Base-by-base conservation (phyloP, 2,113 vertebrate genomes). In the Psammodynastes pulverulentus region DNA sequence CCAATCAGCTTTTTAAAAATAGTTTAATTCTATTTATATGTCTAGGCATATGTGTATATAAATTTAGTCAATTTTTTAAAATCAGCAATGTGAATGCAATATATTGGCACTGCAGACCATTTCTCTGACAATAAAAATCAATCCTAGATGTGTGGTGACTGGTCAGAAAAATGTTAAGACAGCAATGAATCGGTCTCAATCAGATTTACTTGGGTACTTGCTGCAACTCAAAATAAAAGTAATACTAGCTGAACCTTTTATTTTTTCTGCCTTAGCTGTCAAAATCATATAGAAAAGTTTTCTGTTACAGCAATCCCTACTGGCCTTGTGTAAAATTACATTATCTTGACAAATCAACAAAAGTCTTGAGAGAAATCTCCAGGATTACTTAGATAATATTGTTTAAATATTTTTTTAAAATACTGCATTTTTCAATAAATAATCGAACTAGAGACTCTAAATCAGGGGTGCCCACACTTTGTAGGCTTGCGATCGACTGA, bases 11-110 rank as follows among this genome's bases (percentile, higher is more conserved):
- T 72, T 88, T 89, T 58, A 56, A 3, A 87, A 72, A 72, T 84
- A 91, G 93, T 95, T 94, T 94, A 58, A n/a, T 87, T 21, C 89
- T 72, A 3, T 88, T 53, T 87, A 91, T 84, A 85, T 86, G 5
- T 1, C 90, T 93, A 90, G 92, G 87, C 89, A 72, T 84, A 86
- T 51, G 39, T 91, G 86, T 90, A 79, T 56, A 48, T 53, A 49
- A 56, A 51, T 56, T 94, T 84, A 13, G 89, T 24, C 9, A 17
- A 12, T 88, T 94, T 94, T 92, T 4, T 93, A 23, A 43, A 87
- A 91, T 84, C 26, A 56, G 67, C 93, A 84, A 17, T 9, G 87
- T 39, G 91, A 2, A 0, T 53, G 58, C 89, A 87, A 86, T 90
- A 56, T 87, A 3, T 19, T 88, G 43, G 49, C 39, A 45, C 56